Base-by-base conservation (phyloP, 2,888 invertebrate genomes). In the Eudasyphora cyanicolor region DNA sequence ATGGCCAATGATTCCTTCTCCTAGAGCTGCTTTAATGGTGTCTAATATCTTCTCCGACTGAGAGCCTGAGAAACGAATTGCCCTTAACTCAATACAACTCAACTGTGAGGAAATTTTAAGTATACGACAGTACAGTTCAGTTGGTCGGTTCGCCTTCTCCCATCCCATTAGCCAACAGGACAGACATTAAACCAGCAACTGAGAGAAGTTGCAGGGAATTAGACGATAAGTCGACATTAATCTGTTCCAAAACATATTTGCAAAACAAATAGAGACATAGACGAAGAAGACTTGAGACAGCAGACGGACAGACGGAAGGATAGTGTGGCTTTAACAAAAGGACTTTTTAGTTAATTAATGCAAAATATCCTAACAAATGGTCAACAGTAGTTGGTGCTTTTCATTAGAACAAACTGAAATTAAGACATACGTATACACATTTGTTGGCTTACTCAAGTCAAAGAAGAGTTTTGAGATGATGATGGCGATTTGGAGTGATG, bases 321-420 rank as follows among this genome's bases (percentile, higher is more conserved):
- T 1, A 38, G 38, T 6, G 2, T 6, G 2, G 38, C 38, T 6
- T 8, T 38, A 38, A 79, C 29, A 69, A 19, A 51, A 21, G 21
- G 51, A 51, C 51, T 21, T 32, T n/a, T 74, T 74, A 67, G 74
- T 74, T 79, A 79, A 79, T 71, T 76, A 70, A 76, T 70, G 64
- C 27, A 73, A 51, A 76, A 64, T 67, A 54, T 54, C 64, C 38
- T 19, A 64, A 71, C 69, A 64, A 76, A 76, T 71, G 70, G 62
- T 19, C 21, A 51, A 21, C 19, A 45, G 45, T 45, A 14, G 38
- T 12, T 74, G 69, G 67, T 38, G 32, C 14, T 57, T 69, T 79
- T 35, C 35, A 35, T 7, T n/a, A 49, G 5, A 19, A 19, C 49
- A 49, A n/a, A 6, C 17, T 17, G 17, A 71, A 32, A 64, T n/a